phyloP scores from a whole-genome alignment of 2,888 invertebrate species.

The Urechis unicinctus region DNA sequence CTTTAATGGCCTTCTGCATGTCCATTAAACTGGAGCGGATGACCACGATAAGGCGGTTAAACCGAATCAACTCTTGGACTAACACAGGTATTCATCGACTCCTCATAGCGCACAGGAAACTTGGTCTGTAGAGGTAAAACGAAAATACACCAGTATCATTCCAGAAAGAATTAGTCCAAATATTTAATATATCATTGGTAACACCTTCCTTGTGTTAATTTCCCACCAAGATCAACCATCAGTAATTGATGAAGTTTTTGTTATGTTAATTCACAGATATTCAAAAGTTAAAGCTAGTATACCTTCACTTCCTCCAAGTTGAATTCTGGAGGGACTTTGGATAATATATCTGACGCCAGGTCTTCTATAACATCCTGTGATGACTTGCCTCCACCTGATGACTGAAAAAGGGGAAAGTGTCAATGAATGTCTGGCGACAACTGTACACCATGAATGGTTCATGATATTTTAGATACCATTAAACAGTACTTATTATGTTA shows the following conservation, averaged over 20 bases:
- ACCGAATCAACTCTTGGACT: conserved; percentile 47
- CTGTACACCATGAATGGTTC: too few relatives aligned
- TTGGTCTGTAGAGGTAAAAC: conserved; percentile 36
- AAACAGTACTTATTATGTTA: too few relatives aligned
- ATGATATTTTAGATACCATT: too few relatives aligned
- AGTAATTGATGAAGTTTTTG: too few relatives aligned
- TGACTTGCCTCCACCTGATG: conserved; percentile 40
- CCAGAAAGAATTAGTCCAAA: background rate
- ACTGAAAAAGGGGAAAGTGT: conserved; percentile 20
- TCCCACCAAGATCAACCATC: too few relatives aligned
- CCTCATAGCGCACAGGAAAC: conserved; percentile 46
- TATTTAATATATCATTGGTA: too few relatives aligned
- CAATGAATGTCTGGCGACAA: too few relatives aligned
- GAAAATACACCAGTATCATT: background rate
- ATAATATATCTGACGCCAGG: conserved; percentile 43
- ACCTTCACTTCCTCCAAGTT: conserved; percentile 47
- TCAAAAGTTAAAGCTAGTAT: background rate
- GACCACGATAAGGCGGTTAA: conserved; percentile 43
- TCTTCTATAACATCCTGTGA: conserved; percentile 47
- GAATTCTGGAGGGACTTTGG: conserved; percentile 45
- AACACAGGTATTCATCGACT: conserved; percentile 51
- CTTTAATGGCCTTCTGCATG: conserved; percentile 47
- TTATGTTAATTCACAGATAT: too few relatives aligned
- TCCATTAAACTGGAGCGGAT: conserved; percentile 41
- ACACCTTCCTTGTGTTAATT: too few relatives aligned